Conservation (phyloP, 2,113 vertebrate species). For the Hepsetus odoe region DNA sequence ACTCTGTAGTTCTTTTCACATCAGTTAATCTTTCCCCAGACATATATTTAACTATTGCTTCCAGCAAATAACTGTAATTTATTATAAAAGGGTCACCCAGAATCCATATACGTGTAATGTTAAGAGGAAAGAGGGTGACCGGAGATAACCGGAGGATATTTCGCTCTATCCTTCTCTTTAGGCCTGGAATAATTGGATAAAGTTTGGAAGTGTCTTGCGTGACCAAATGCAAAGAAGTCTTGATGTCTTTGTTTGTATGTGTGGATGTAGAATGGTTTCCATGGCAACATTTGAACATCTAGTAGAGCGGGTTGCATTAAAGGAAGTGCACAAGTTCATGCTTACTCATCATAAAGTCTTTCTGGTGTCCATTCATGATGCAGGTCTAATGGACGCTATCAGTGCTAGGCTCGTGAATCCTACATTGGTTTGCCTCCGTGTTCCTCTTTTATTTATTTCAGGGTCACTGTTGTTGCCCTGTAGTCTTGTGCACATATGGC, state of each 20-base stretch:
- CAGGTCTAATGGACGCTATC: background rate
- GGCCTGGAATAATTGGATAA: too few species aligned
- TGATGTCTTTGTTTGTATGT: background rate
- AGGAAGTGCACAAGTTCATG: conserved; percentile 44
- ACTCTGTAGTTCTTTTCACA: too few species aligned
- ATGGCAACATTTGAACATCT: background rate
- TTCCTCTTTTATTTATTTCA: background rate
- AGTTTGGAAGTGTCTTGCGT: too few species aligned
- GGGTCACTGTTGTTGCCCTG: background rate
- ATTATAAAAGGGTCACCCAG: too few species aligned
- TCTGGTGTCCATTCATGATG: background rate
- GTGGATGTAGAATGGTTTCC: background rate
- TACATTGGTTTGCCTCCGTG: background rate
- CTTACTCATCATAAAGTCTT: conserved; percentile 18
- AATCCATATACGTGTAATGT: too few species aligned
- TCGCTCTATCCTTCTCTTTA: too few species aligned
- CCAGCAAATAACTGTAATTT: too few species aligned
- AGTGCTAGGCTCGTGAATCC: background rate
- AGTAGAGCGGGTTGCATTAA: background rate
- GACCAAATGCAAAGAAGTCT: too few species aligned
- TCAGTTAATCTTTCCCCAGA: too few species aligned
- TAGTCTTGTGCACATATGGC: background rate
- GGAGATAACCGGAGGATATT: too few species aligned
- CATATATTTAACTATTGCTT: too few species aligned
- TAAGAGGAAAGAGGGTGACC: too few species aligned